Conservation (phyloP, 2,797 vertebrate species). For the Anolis apletophallus region DNA sequence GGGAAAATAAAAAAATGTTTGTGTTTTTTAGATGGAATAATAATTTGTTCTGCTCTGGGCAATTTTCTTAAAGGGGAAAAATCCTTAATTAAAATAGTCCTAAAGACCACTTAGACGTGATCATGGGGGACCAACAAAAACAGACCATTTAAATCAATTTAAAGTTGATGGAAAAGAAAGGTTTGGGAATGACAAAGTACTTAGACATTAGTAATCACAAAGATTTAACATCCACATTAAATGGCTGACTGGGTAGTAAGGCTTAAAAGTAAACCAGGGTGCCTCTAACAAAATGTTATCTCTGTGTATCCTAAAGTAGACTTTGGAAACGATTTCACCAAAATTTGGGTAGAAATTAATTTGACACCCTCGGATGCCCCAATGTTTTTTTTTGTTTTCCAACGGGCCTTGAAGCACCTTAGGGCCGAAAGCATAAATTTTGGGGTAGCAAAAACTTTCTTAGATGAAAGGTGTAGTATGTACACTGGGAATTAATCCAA, state of each 20-base stretch:
- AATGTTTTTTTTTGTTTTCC: constrained; percentile 54
- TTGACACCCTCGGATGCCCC: constrained; percentile 77
- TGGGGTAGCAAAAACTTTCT: no score
- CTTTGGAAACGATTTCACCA: constrained; percentile 86
- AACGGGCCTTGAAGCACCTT: neutral
- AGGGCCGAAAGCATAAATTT: no score
- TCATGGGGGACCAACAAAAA: constrained; percentile 95
- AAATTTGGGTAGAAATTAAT: constrained; percentile 88
- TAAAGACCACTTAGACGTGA: constrained; percentile 99
- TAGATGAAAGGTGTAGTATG: no score
- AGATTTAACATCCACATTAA: constrained; percentile 92
- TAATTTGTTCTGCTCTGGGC: constrained; percentile 99
- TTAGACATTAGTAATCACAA: constrained; percentile 91
- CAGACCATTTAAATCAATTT: constrained; percentile 99
- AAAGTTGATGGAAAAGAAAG: constrained; percentile 94
- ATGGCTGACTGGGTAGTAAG: constrained; percentile 87
- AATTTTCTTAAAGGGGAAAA: constrained; percentile 91
- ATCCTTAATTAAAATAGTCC: constrained; percentile 97
- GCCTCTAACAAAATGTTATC: constrained; percentile 83
- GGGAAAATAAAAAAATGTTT: constrained; percentile 92
- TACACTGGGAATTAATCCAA: no score
- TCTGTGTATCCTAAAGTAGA: constrained; percentile 86
- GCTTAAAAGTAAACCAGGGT: constrained; percentile 89
- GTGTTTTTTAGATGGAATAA: constrained; percentile 98
- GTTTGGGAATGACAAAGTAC: constrained; percentile 89